Evolutionary conservation across 2,888 invertebrate genomes (phyloP).

Genomic region (Apodemia duryi): DNA sequence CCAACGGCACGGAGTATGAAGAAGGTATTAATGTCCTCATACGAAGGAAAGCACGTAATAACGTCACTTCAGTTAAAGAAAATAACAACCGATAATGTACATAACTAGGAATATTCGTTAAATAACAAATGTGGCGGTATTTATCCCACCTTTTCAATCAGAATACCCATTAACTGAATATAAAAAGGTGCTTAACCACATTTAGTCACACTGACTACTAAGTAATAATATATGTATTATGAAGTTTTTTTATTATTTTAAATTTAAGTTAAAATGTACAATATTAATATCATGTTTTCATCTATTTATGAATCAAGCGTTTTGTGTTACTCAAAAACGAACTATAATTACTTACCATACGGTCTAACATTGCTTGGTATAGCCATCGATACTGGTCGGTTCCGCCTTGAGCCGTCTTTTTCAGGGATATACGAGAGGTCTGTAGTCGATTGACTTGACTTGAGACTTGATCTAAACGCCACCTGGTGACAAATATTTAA

Average conservation of each 20-base stretch:
- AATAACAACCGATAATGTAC: too few relatives aligned
- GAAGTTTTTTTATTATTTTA: not conserved
- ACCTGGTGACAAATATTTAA: slow-evolving; percentile 44
- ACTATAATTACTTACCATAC: slow-evolving; percentile 49
- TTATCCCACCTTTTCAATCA: too few relatives aligned
- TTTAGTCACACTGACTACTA: not conserved
- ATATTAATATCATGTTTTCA: slow-evolving; percentile 4
- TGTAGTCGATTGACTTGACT: slow-evolving; percentile 91
- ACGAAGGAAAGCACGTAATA: too few relatives aligned
- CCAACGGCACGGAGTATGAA: too few relatives aligned
- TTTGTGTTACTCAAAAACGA: slow-evolving; percentile 3
- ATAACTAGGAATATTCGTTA: too few relatives aligned
- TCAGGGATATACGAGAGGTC: slow-evolving; percentile 86
- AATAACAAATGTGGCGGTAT: too few relatives aligned
- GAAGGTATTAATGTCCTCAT: too few relatives aligned
- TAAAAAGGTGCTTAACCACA: not conserved
- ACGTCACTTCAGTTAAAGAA: too few relatives aligned
- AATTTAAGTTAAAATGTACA: not conserved
- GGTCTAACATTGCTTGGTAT: slow-evolving; percentile 56
- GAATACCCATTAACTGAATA: not conserved
- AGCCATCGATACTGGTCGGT: slow-evolving; percentile 66
- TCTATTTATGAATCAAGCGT: not conserved
- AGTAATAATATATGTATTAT: not conserved
- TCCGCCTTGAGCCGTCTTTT: slow-evolving; percentile 63
- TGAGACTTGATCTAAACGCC: slow-evolving; percentile 83